phyloP scores from a whole-genome alignment of 2,113 vertebrate species.

The Willisornis vidua region DNA sequence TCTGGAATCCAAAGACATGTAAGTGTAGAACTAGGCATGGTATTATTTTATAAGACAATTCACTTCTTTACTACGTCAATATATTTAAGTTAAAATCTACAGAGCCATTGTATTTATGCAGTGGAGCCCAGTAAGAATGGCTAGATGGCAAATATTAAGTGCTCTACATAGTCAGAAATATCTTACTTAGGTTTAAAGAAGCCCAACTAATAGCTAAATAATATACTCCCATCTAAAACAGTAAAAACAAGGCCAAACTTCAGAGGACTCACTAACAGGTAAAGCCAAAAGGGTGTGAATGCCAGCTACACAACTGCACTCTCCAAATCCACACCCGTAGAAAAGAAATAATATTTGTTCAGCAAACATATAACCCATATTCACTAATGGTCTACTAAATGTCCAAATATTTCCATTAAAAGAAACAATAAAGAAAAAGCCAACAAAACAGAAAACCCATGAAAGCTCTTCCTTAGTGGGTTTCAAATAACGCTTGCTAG shows the following conservation, averaged over 20 bases:
- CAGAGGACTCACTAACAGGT: background rate
- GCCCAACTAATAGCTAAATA: background rate
- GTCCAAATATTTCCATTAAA: background rate
- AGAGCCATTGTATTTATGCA: background rate
- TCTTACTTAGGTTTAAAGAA: background rate
- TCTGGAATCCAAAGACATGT: background rate
- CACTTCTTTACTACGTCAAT: background rate
- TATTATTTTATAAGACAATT: background rate
- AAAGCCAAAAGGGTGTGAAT: background rate
- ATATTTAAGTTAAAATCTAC: background rate
- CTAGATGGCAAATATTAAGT: background rate
- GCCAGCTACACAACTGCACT: background rate
- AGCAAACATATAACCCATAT: background rate
- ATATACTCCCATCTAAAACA: background rate
- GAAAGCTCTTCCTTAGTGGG: background rate
- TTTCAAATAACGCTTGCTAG: background rate
- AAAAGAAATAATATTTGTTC: background rate
- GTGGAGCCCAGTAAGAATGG: background rate
- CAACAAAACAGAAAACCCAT: background rate
- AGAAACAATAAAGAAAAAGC: accelerated
- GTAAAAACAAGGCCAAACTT: background rate
- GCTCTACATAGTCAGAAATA: background rate
- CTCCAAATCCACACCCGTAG: background rate
- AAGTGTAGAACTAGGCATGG: background rate
- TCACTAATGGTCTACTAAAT: background rate